Conservation (phyloP, 64 coral and sea anemone species). For the Catalaphyllia jardinei region DNA sequence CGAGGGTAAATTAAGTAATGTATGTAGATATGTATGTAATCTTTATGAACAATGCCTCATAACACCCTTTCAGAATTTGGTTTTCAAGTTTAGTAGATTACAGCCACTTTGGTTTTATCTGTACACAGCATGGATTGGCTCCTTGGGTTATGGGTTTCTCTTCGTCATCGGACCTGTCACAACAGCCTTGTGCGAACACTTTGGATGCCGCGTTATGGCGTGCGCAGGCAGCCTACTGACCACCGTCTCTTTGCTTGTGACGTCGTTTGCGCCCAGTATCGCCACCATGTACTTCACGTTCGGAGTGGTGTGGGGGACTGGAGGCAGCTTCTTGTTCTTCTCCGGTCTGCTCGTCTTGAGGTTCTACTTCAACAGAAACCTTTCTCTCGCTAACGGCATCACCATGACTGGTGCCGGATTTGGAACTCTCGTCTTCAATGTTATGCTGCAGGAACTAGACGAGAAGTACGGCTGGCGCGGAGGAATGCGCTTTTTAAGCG, state of each 20-base stretch:
- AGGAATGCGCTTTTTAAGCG: conserved; percentile 58
- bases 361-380: conserved; percentile 54
- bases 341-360: conserved; percentile 36
- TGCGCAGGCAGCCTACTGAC: conserved; percentile 29
- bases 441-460: conserved; percentile 30
- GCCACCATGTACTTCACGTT: conserved; percentile 65
- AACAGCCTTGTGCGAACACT: conserved; percentile 46
- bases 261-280: conserved; percentile 56
- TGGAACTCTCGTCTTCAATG: conserved; percentile 59
- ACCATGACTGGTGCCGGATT: conserved; percentile 66
- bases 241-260: conserved; percentile 3
- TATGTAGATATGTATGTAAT: too few relatives aligned
- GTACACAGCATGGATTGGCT: conserved; percentile 62
- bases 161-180: conserved; percentile 62
- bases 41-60: too few relatives aligned
- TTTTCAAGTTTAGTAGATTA: too few relatives aligned
- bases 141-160: conserved; percentile 59
- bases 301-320: conserved; percentile 75
- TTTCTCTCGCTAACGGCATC: conserved; percentile 64
- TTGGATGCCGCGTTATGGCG: conserved; percentile 67
- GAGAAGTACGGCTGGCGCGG: conserved; percentile 55
- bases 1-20: too few relatives aligned
- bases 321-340: conserved; percentile 59
- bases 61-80: too few relatives aligned
- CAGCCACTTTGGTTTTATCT: neutral